Base-by-base conservation (phyloP, 2,888 invertebrate species). In the Thalpophila matura region DNA sequence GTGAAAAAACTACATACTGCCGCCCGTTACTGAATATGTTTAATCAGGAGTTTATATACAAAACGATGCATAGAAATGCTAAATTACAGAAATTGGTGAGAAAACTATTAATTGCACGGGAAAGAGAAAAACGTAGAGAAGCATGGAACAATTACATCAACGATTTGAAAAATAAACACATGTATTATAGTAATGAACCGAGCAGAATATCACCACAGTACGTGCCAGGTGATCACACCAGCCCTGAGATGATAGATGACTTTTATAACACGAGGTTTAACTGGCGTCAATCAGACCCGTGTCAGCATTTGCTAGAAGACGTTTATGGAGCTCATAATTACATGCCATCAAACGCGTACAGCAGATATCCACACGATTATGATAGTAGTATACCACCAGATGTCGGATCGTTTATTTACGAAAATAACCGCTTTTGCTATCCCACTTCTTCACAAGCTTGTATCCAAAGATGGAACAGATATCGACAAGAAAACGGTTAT, bases 111-210 rank as follows among this genome's bases (percentile, higher is more conserved):
- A 53, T 79, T 35, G 81, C 79, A 2, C 81, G 91, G 67, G 83
- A 88, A 63, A 86, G 61, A 57, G 89, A 91, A 59, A 91, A 88
- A 71, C 81, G 89, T 49, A 82, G 75, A 42, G 86, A 88, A 57
- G 72, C 81, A 1, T 91, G 91, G 89, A 89, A 91, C 64, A 91
- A 89, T 54, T 91, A 88, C 43, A 89, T 94, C n/a, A 89, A 90
- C 38, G 80, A 86, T 33, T 77, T 92, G 31, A 89, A 87, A 64
- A 87, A 82, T 56, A 92, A 86, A 74, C 87, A 91, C 49, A 57
- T 53, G 24, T 63, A 75, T 57, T 65, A 72, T n/a, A 75, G 60
- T 38, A 69, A 69, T 47, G 58, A 66, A 59, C 69, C 55, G 14
- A 65, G 14, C 42, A 70, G 22, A 45, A 79, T 66, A 53, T 43